These are phyloP conservation scores for Sebastes jordani DNA, from an alignment of 2,797 vertebrate genomes.

Conservation along the genomic window DNA sequence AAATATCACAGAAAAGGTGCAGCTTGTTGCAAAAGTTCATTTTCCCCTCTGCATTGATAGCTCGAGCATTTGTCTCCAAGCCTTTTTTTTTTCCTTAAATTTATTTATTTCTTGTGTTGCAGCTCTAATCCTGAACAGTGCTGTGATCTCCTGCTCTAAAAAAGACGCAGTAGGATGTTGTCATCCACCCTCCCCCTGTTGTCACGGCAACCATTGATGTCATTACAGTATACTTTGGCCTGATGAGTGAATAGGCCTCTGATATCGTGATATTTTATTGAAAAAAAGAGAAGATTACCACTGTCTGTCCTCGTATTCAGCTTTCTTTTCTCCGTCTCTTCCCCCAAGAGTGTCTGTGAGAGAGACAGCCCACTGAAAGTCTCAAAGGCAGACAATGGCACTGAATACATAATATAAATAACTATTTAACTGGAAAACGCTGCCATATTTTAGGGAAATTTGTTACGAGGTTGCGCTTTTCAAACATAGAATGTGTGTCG, in stretches of 20 bases:
- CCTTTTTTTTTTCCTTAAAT: background rate
- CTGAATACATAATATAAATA: conserved; percentile 63
- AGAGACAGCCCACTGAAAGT: conserved; percentile 45
- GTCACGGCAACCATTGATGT: conserved; percentile 88
- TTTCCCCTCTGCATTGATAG: background rate
- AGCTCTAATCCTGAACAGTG: conserved; percentile 45
- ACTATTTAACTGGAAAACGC: conserved; percentile 36
- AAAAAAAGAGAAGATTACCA: conserved; percentile 10
- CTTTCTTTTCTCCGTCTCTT: conserved; percentile 13
- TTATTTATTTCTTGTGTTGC: background rate
- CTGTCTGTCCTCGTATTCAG: conserved; percentile 26
- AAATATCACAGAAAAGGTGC: conserved; percentile 2
- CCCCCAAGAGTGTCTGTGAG: conserved; percentile 37
- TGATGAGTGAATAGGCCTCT: conserved; percentile 54
- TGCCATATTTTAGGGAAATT: conserved; percentile 8
- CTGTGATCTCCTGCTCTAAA: conserved; percentile 62
- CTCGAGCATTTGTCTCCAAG: background rate
- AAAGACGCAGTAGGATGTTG: conserved; percentile 71
- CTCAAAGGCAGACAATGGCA: conserved; percentile 32
- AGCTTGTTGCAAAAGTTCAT: background rate
- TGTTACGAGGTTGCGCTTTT: background rate
- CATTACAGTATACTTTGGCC: conserved; percentile 73
- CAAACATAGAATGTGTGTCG: background rate
- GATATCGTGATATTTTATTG: conserved; percentile 62
- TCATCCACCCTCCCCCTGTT: conserved; percentile 78